These are phyloP conservation scores for Alosa sapidissima DNA, from an alignment of 2,797 vertebrate genomes.

Conservation along the genomic window DNA sequence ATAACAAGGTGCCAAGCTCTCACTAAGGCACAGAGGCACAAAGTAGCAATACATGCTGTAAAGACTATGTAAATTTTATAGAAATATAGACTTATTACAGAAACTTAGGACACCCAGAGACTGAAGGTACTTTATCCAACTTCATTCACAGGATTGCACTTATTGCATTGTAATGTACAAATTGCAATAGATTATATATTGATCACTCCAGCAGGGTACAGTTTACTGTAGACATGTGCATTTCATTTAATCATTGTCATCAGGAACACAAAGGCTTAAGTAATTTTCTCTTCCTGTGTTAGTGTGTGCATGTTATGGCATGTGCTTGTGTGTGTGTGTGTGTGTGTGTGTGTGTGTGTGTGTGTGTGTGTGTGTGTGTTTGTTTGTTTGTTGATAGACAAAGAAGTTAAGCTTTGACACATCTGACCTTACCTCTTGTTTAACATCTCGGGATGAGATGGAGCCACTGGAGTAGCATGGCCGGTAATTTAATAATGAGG, in stretches of 20 bases:
- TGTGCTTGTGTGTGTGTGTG: not conserved
- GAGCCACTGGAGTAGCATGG: slow-evolving; percentile 40
- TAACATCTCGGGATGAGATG: slow-evolving; percentile 32
- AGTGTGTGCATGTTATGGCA: not conserved
- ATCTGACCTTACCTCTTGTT: slow-evolving; percentile 30
- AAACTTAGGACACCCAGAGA: not conserved
- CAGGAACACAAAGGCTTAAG: not conserved
- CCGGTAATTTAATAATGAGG: slow-evolving; percentile 57
- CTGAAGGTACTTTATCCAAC: not conserved
- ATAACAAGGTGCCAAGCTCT: not conserved
- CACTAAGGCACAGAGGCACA: not conserved
- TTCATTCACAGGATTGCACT: not conserved
- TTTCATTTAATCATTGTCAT: not conserved
- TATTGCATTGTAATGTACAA: not conserved
- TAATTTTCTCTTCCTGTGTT: not conserved
- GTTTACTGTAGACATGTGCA: not conserved
- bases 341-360: not conserved
- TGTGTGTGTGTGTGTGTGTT: slow-evolving; percentile 22
- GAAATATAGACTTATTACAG: not conserved
- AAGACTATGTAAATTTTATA: not conserved
- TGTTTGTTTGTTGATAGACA: not conserved
- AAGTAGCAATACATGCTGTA: not conserved
- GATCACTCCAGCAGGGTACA: not conserved
- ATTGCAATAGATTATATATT: not conserved
- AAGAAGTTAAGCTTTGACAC: slow-evolving; percentile 18